These are phyloP conservation scores for Galemys pyrenaicus DNA, from an alignment of 2,113 vertebrate species.

Conservation along the genomic window DNA sequence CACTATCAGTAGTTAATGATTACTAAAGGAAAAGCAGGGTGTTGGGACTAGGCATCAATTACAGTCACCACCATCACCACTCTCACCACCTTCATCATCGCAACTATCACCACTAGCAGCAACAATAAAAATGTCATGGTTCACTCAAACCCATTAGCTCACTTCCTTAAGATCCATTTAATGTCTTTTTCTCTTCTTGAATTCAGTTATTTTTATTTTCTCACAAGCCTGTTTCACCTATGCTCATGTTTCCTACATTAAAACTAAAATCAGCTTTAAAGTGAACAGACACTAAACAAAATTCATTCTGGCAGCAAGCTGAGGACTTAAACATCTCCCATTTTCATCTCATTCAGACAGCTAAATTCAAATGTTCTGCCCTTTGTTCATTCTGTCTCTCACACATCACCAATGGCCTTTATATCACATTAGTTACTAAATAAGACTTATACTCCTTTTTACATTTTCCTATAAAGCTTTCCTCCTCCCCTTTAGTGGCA, in stretches of 20 bases:
- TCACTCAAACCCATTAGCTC: background rate
- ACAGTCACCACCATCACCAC: fast-evolving
- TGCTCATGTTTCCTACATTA: background rate
- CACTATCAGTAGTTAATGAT: background rate
- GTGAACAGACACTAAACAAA: background rate
- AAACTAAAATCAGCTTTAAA: background rate
- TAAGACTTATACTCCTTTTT: background rate
- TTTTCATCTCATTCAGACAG: background rate
- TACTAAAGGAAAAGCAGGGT: background rate
- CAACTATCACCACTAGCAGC: fast-evolving
- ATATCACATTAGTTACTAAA: background rate
- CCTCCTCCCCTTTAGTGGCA: background rate
- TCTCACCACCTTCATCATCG: fast-evolving
- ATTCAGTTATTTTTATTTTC: background rate
- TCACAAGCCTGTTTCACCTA: background rate
- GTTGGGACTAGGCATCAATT: background rate
- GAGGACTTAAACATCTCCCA: background rate
- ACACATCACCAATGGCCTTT: background rate
- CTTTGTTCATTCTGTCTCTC: background rate
- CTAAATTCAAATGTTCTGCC: background rate
- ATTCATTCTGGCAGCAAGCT: background rate
- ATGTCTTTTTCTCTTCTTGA: background rate
- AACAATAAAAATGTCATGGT: background rate
- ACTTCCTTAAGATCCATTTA: background rate
- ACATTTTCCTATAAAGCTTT: background rate